A percentile compares a stretch with the other conserved stretches of the same genome.
Conservation (phyloP, 1,140 invertebrate species). For the Nautilus pompilius region DNA sequence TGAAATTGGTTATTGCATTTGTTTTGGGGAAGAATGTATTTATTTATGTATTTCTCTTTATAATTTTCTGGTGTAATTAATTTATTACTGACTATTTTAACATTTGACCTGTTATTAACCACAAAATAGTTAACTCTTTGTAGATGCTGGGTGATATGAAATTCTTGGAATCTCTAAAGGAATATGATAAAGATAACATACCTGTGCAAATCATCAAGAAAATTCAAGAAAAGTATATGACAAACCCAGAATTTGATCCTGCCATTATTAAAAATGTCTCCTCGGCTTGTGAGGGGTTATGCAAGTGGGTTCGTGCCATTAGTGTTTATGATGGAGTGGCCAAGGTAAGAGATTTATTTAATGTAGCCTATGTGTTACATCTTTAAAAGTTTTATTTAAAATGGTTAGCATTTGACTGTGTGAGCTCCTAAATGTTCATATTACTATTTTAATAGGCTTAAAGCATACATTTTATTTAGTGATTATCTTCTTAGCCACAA, state of each 20-base stretch:
- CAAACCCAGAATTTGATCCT: conserved; percentile 55
- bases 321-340: conserved; percentile 53
- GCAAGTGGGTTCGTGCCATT: conserved; percentile 54
- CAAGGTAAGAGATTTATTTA: conserved; percentile 48
- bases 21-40: too few relatives aligned
- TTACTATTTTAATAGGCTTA: too few relatives aligned
- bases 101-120: too few relatives aligned
- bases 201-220: conserved; percentile 47
- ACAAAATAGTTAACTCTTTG: too few relatives aligned
- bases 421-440: too few relatives aligned
- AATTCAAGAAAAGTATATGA: conserved; percentile 49
- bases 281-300: conserved; percentile 55
- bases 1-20: too few relatives aligned
- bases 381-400: not conserved
- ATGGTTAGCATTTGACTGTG: not conserved
- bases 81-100: too few relatives aligned
- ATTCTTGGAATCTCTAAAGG: conserved; percentile 57
- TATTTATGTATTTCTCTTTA: too few relatives aligned
- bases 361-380: not conserved
- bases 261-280: conserved; percentile 52
- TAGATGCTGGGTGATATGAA: conserved; percentile 71
- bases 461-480: not conserved
- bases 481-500: not conserved
- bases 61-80: too few relatives aligned
- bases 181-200: conserved; percentile 58